Conservation (phyloP, 2,113 vertebrate genomes). For the Aleadryas rufinucha region DNA sequence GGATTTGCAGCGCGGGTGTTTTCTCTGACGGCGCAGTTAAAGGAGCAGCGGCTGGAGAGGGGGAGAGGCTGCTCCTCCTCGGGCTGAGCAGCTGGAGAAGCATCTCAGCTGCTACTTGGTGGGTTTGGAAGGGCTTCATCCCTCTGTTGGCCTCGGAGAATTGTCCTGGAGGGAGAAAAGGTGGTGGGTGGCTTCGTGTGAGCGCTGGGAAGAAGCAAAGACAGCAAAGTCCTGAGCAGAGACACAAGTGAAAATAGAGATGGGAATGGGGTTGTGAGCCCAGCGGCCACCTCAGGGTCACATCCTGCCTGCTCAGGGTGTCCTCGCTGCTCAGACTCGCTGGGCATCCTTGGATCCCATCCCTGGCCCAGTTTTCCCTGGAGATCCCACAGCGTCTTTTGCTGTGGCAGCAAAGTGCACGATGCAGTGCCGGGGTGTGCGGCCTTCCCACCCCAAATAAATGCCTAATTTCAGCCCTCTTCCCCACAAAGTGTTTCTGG, state of each 20-base stretch:
- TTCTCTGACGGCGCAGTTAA: background rate
- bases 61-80: conserved; percentile 4
- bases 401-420: accelerated
- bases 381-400: background rate
- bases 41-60: background rate
- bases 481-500: accelerated
- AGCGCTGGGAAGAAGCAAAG: accelerated
- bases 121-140: background rate
- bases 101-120: background rate
- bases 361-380: accelerated
- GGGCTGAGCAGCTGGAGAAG: background rate
- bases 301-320: background rate
- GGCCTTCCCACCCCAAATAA: background rate
- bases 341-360: background rate
- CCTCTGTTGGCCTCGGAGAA: accelerated
- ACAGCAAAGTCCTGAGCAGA: accelerated
- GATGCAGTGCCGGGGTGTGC: accelerated
- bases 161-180: background rate
- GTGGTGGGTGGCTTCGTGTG: background rate
- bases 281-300: background rate
- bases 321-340: accelerated
- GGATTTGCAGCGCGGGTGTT: background rate
- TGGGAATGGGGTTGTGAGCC: background rate
- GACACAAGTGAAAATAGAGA: background rate
- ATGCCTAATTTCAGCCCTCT: background rate